A percentile compares a stretch with the other conserved stretches of the same genome.
These are phyloP conservation scores for Limnephilus marmoratus DNA, from an alignment of 2,888 invertebrate genomes.

Conservation along the genomic window DNA sequence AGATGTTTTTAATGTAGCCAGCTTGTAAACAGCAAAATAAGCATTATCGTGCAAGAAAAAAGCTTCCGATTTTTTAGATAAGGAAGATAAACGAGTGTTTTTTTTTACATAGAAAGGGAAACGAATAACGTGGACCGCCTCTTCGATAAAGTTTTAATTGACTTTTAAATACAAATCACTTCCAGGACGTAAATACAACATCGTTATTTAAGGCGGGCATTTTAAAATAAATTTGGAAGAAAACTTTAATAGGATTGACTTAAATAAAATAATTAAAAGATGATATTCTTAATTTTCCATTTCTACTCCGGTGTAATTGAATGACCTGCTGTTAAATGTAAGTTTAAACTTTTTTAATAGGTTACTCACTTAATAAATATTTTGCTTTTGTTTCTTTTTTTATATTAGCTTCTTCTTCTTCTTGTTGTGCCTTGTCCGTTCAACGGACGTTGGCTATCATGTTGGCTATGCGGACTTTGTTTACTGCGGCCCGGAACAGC, in stretches of 20 bases:
- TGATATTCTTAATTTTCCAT: neutral
- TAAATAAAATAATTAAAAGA: neutral
- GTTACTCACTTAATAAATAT: too few relatives aligned
- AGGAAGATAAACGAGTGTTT: neutral
- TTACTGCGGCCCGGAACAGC: too few relatives aligned
- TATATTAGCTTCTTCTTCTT: too few relatives aligned
- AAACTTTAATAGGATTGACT: neutral
- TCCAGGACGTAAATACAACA: neutral
- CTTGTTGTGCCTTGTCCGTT: too few relatives aligned
- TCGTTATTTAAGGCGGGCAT: neutral
- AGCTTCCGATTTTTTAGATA: neutral
- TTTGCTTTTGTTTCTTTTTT: too few relatives aligned
- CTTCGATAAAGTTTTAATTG: neutral
- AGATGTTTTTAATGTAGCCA: neutral
- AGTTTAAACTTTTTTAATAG: too few relatives aligned
- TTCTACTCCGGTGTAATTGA: too few relatives aligned
- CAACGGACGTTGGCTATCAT: too few relatives aligned
- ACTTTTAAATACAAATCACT: neutral
- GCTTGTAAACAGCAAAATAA: neutral
- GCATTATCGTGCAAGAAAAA: neutral
- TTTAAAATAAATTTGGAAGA: neutral
- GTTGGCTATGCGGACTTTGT: too few relatives aligned
- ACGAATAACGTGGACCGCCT: neutral
- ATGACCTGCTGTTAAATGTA: too few relatives aligned
- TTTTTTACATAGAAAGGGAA: neutral